phyloP scores from a whole-genome alignment of 2,797 vertebrate species.

The Kryptopterus vitreolus region DNA sequence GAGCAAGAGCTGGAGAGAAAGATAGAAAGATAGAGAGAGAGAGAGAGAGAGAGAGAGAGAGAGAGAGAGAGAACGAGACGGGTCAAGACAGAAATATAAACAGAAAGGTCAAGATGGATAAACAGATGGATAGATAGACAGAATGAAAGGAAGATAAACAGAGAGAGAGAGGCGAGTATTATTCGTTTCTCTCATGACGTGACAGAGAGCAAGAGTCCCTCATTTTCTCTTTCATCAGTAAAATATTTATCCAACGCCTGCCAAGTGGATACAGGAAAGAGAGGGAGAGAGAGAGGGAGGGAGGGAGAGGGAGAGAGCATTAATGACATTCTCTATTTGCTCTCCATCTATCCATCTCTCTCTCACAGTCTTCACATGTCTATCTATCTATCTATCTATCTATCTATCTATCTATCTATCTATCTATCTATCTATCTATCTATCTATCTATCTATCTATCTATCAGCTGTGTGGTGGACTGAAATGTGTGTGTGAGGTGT shows the following conservation, averaged over 20 bases:
- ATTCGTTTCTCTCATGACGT: background rate
- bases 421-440: too few relatives aligned
- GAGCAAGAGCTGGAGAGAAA: background rate
- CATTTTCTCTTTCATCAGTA: background rate
- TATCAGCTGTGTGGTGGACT: background rate
- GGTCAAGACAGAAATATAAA: background rate
- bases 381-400: background rate
- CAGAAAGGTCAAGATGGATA: background rate
- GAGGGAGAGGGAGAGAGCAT: background rate
- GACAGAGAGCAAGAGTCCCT: background rate
- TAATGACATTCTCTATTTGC: background rate
- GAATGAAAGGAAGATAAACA: background rate
- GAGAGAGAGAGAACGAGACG: background rate
- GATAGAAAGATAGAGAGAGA: background rate
- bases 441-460: background rate
- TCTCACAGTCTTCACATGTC: background rate
- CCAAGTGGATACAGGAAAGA: background rate
- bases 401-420: background rate
- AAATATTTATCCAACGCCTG: constrained; percentile 7
- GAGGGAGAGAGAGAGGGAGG: background rate
- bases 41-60: background rate
- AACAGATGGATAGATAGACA: background rate
- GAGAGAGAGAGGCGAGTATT: background rate
- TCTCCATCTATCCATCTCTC: background rate
- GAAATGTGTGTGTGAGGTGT: background rate